Percentiles rank a stretch among this genome's conserved stretches.
Conservation (phyloP, 2,797 vertebrate species). For the Mustela erminea region DNA sequence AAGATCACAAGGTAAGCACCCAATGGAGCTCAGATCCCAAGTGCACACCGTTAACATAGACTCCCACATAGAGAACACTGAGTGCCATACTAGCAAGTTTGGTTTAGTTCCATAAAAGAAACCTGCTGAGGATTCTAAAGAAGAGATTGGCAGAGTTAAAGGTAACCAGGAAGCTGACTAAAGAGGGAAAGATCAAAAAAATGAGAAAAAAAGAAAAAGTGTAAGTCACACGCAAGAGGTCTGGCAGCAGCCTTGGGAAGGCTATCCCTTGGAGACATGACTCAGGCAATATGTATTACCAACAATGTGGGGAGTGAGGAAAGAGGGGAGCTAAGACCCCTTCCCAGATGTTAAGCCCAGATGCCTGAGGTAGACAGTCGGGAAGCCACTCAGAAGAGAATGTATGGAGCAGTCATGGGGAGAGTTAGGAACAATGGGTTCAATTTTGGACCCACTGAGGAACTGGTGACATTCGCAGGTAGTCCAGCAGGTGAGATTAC, state of each 20-base stretch:
- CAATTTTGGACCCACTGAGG: background rate
- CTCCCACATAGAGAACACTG: no score
- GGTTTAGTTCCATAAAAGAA: background rate
- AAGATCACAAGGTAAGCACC: background rate
- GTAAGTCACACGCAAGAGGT: background rate
- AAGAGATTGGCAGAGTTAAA: background rate
- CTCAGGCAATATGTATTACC: background rate
- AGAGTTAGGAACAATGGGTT: background rate
- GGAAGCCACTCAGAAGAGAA: no score
- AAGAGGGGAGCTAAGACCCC: background rate
- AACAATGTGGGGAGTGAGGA: background rate
- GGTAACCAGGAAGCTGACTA: background rate
- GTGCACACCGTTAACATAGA: background rate
- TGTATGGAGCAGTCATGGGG: background rate
- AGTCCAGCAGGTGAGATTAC: background rate
- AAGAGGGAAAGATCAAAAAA: background rate
- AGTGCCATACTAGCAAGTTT: background rate
- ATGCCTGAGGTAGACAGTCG: background rate
- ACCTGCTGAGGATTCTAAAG: background rate
- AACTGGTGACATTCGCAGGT: background rate
- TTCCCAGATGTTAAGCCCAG: background rate
- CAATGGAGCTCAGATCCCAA: fast-evolving
- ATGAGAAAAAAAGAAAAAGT: background rate
- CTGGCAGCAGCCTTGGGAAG: background rate
- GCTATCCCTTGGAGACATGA: background rate